Evolutionary conservation across 2,888 invertebrate genomes (phyloP), one percentile per base, ranked within the genome.

Genomic region (Aricia artaxerxes): DNA sequence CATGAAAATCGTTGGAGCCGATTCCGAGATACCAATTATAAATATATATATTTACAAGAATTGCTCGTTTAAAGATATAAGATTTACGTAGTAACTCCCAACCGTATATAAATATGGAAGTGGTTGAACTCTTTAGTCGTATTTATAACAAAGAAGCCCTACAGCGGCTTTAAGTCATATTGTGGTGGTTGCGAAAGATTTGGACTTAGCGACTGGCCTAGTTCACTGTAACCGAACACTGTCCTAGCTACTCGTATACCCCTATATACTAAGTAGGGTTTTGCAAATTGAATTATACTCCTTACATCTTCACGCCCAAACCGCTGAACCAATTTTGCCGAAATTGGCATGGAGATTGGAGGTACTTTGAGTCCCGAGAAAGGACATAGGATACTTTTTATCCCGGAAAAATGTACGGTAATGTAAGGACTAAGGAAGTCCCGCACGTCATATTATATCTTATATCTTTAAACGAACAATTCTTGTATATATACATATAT

Each of bases 111-210:
- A 9, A n/a, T 24, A 75, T 31, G 4, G 16, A 53, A 75, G 75
- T 44, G 75, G 24, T 49, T 31, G 49, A 44, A 75, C 44, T 75
- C 40, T 16, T 76, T 13, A 75, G 53, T 35, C 35, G 31, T 53
- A 76, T 76, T 57, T 35, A 35, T 49, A 57, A 76, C 76, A 76
- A 57, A 76, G 76, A 76, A 76, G 76, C 76, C 76, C 6, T 57
- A 57, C 16, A 53, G 49, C 49, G 49, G 44, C 4, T 57, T 31
- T 13, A 13, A 53, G 76, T 53, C 49, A 53, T 76, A 2, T 53
- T 31, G 24, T 16, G 1, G 44, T 49, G 44, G 31, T 53, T 76
- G 76, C 44, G 75, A 69, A 35, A 69, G 13, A 69, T 38, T 44
- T 24, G 75, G 44, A 49, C 75, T 73, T 49, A 75, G 49, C 49